These are phyloP conservation scores for Pluvianellus socialis DNA, from an alignment of 2,113 vertebrate species.

Conservation along the genomic window DNA sequence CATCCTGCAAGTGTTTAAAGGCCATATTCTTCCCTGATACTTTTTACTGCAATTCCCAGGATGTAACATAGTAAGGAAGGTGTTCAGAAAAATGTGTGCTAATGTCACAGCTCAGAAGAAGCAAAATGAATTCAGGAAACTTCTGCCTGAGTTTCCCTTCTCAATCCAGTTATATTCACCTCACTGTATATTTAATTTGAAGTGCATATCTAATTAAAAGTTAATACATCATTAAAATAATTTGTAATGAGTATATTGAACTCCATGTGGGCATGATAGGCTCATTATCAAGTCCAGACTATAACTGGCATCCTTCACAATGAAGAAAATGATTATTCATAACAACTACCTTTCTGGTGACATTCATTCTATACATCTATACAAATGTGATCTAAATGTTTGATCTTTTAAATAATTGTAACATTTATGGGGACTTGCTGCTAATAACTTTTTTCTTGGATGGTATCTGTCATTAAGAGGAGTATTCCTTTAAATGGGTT, in stretches of 20 bases:
- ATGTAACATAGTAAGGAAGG: neutral
- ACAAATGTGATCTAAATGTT: neutral
- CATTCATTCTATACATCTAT: neutral
- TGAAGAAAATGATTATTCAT: slow-evolving; percentile 9
- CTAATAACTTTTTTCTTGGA: neutral
- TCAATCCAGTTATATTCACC: neutral
- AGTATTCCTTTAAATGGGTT: slow-evolving; percentile 15
- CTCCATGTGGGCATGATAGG: neutral
- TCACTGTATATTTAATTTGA: neutral
- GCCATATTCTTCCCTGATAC: neutral
- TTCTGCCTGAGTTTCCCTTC: neutral
- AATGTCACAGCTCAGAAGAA: neutral
- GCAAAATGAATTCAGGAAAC: neutral
- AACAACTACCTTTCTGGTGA: neutral
- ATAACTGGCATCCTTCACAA: neutral
- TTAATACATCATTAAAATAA: slow-evolving; percentile 71
- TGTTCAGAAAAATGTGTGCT: neutral
- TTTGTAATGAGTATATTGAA: slow-evolving; percentile 47
- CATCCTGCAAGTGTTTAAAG: neutral
- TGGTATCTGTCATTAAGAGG: neutral
- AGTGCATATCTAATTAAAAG: slow-evolving; percentile 57
- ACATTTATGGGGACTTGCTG: neutral
- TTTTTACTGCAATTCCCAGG: neutral
- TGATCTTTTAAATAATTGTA: neutral
- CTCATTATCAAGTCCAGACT: neutral